A percentile compares a stretch with the other conserved stretches of the same genome.
Evolutionary conservation across 92 coral and sea anemone species (phyloP).

Genomic region (Phenganax subtilis): DNA sequence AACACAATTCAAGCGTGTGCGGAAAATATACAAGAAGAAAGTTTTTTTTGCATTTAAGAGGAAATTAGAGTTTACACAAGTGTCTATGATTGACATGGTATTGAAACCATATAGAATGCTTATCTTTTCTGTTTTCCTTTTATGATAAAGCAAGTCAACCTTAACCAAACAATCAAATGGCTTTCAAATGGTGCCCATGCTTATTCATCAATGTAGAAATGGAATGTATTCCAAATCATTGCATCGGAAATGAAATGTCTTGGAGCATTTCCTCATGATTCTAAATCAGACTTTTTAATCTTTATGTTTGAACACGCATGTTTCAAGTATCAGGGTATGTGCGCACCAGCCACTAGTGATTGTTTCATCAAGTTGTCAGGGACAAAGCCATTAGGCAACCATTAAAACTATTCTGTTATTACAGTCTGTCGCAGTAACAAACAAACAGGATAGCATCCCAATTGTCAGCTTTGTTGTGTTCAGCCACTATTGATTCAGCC

Average conservation of each 20-base stretch:
- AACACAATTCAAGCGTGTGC: constrained; percentile 29
- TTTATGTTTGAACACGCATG: constrained; percentile 17
- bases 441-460: constrained; percentile 45
- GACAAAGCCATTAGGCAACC: constrained; percentile 42
- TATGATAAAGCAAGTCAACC: constrained; percentile 38
- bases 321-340: constrained; percentile 17
- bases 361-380: constrained; percentile 41
- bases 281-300: not conserved
- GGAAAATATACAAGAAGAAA: constrained; percentile 23
- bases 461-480: constrained; percentile 38
- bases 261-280: constrained; percentile 3
- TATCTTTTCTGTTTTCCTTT: constrained; percentile 43
- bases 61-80: constrained; percentile 45
- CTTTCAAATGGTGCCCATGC: constrained; percentile 30
- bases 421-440: constrained; percentile 45
- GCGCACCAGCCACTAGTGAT: constrained; percentile 18
- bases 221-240: not conserved
- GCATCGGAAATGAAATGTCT: not conserved
- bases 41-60: constrained; percentile 30
- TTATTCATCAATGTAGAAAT: constrained; percentile 25
- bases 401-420: constrained; percentile 43
- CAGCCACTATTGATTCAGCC: constrained; percentile 40
- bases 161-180: constrained; percentile 43
- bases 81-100: constrained; percentile 42
- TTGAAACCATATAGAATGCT: constrained; percentile 43